phyloP scores from a whole-genome alignment of 2,113 vertebrate species.

The Xenopus laevis region DNA sequence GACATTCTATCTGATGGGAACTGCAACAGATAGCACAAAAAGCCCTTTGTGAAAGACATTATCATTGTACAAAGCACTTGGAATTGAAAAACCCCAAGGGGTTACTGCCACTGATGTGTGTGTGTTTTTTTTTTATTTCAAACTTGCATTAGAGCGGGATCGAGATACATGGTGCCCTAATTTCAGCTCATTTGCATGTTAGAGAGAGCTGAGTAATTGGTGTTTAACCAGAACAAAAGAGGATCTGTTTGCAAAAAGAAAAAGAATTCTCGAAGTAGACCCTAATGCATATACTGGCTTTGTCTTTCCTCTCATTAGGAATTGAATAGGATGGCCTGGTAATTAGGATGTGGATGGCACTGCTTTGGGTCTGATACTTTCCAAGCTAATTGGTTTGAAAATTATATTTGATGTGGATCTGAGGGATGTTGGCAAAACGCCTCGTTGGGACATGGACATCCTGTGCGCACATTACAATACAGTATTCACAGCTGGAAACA shows the following conservation, averaged over 20 bases:
- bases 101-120: constrained; percentile 51
- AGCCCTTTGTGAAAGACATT: constrained; percentile 70
- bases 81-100: constrained; percentile 68
- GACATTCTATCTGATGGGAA: constrained; percentile 65
- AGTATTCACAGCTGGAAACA: constrained; percentile 25
- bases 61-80: constrained; percentile 72
- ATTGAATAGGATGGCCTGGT: constrained; percentile 69
- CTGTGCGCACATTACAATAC: constrained; percentile 9
- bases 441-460: constrained; percentile 60
- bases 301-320: constrained; percentile 76
- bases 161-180: constrained; percentile 79
- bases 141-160: constrained; percentile 70
- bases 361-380: constrained; percentile 64
- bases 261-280: constrained; percentile 87
- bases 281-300: constrained; percentile 76
- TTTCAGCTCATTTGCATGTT: constrained; percentile 94
- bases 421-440: constrained; percentile 73
- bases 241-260: constrained; percentile 85
- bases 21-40: constrained; percentile 60
- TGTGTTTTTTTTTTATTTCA: constrained; percentile 47
- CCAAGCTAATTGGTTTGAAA: constrained; percentile 74
- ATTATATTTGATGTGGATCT: constrained; percentile 73
- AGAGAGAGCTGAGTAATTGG: constrained; percentile 93
- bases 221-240: constrained; percentile 96
- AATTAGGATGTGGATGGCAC: constrained; percentile 67